Percentiles rank a stretch among this genome's conserved stretches.
phyloP scores from a whole-genome alignment of 2,888 invertebrate species.

The Mallateleia sp. region DNA sequence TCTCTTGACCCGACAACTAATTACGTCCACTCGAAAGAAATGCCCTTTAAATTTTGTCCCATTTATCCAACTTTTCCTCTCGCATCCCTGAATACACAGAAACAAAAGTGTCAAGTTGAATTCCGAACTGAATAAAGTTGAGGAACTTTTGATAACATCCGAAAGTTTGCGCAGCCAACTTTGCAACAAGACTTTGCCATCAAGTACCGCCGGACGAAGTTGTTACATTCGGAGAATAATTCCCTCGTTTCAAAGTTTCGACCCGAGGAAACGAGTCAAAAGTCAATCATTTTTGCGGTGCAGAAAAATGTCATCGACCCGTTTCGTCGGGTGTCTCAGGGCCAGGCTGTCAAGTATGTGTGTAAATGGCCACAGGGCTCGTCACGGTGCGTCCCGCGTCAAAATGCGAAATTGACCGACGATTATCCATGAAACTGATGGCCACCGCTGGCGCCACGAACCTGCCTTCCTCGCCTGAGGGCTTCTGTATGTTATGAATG shows the following conservation, averaged over 20 bases:
- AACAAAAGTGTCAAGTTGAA: constrained; percentile 47
- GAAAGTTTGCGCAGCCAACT: constrained; percentile 13
- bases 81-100: background rate
- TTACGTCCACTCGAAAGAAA: constrained; percentile 49
- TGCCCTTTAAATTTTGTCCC: constrained; percentile 2
- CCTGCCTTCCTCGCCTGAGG: constrained; percentile 80
- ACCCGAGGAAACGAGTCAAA: background rate
- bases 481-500: constrained; percentile 86
- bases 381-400: constrained; percentile 84
- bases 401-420: constrained; percentile 88
- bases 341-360: constrained; percentile 65
- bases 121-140: constrained; percentile 40
- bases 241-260: constrained; percentile 37
- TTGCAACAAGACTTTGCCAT: background rate
- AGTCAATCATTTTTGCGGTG: background rate
- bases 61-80: constrained; percentile 46
- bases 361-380: constrained; percentile 67
- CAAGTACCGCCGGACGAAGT: constrained; percentile 11
- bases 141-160: constrained; percentile 39
- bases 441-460: constrained; percentile 84
- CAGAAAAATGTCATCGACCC: constrained; percentile 25
- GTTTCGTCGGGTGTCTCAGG: constrained; percentile 43
- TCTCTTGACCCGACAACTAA: constrained; percentile 45
- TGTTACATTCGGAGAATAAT: too few relatives aligned
- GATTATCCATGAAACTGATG: constrained; percentile 89